Evolutionary conservation across 2,888 invertebrate species (phyloP), one percentile per base, ranked within the genome.

Genomic region (Meta bourneti): DNA sequence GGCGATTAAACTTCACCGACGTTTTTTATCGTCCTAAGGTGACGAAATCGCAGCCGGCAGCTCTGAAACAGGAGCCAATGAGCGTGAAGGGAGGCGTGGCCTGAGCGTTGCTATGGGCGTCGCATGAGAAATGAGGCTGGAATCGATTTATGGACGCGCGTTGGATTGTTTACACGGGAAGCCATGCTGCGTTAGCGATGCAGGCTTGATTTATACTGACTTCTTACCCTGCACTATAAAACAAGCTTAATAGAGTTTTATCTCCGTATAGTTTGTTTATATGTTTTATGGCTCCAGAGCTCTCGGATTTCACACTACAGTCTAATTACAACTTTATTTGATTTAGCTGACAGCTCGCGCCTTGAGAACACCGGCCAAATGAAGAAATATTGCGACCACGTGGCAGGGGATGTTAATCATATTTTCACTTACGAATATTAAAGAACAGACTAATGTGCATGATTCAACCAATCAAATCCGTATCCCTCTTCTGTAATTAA

Each of bases 351-450:
- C 87, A 86, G 80, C 70, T 70, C 77, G 49, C 85, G 52, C 69
- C 20, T 69, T 52, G 74, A 85, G 74, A 80, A 79, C 85, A 69
- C 75, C 77, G 70, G 82, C 87, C 81, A 91, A 91, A 91, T 91
- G 69, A 82, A 91, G 91, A 91, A 82, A 86, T 85, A 91, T 91
- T n/a, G 49, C 82, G 61, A 77, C 52, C 87, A 82, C 82, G 86
- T 78, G 87, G 86, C 52, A 51, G 54, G 19, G 70, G 49, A 78
- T 34, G 77, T 91, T 91, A 91, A 91, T 91, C 91, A 91, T 86
- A 91, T 81, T 91, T 91, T 91, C 91, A 91, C 91, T 91, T 91
- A 87, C 86, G 91, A 87, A 91, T 91, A 91, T 91, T 91, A 91
- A 91, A 91, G 90, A 86, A 90, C 80, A 75, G 74, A 80, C n/a